Evolutionary conservation across 1,140 invertebrate genomes (phyloP).

Genomic region (Trachelipus rathkii): DNA sequence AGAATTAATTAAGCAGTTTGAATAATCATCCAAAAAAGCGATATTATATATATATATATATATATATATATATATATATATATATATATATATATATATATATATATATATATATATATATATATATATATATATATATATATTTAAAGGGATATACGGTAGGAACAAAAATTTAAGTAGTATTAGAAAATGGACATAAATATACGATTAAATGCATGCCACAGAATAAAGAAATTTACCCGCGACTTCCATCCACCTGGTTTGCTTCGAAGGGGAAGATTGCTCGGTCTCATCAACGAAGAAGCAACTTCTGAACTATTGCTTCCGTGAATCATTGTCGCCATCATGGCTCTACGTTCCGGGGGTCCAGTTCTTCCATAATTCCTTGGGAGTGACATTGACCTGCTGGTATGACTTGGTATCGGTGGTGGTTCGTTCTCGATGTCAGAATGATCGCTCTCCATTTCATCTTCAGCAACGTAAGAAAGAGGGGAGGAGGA

Average conservation of each 20-base stretch:
- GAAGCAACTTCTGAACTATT: conserved; percentile 29
- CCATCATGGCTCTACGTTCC: conserved; percentile 36
- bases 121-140: no score
- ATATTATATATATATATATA: no score
- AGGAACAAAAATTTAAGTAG: no score
- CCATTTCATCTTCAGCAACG: conserved; percentile 39
- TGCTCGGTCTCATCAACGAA: conserved; percentile 39
- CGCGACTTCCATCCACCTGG: conserved; percentile 31
- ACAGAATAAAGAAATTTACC: background rate
- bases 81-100: no score
- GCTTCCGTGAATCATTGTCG: conserved; percentile 25
- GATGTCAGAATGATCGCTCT: conserved; percentile 35
- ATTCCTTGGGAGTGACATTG: conserved; percentile 42
- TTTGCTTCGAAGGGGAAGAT: conserved; percentile 44
- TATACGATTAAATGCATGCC: background rate
- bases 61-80: no score
- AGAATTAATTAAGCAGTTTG: no score
- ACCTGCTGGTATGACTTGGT: conserved; percentile 21
- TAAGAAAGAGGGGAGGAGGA: conserved; percentile 35
- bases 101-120: no score
- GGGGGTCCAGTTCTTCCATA: conserved; percentile 34
- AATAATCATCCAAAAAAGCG: no score
- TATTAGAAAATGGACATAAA: no score
- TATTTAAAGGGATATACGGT: no score
- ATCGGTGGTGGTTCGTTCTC: conserved; percentile 32